phyloP scores from a whole-genome alignment of 2,113 vertebrate genomes.

The Saccopteryx bilineata region DNA sequence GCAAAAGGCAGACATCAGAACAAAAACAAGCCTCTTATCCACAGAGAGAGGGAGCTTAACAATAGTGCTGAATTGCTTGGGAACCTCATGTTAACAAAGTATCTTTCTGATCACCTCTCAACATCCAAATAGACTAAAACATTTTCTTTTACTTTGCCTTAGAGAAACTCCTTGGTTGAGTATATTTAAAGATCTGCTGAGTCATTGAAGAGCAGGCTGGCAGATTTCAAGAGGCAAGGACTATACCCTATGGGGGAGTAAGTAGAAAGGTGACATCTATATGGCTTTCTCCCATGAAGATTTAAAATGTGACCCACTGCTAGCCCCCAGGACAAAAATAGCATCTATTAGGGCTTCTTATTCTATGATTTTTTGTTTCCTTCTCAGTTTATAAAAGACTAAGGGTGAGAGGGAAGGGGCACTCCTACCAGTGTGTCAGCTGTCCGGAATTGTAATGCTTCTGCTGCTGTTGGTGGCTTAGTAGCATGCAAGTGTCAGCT shows the following conservation, averaged over 20 bases:
- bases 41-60: background rate
- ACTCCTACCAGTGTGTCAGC: background rate
- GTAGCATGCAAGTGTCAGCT: background rate
- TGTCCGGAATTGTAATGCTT: background rate
- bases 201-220: slow-evolving; percentile 71
- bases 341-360: slow-evolving; percentile 19
- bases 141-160: slow-evolving; percentile 45
- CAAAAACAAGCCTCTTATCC: slow-evolving; percentile 28
- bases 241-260: slow-evolving; percentile 50
- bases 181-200: slow-evolving; percentile 82
- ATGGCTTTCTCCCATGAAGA: slow-evolving; percentile 27
- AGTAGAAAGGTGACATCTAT: slow-evolving; percentile 59
- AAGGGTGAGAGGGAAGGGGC: background rate
- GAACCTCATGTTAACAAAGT: slow-evolving; percentile 43
- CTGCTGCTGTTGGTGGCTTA: background rate
- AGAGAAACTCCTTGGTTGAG: slow-evolving; percentile 48
- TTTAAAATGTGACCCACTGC: background rate
- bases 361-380: slow-evolving; percentile 44
- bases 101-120: slow-evolving; percentile 16
- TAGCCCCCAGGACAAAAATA: background rate
- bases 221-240: slow-evolving; percentile 55
- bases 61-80: slow-evolving; percentile 35
- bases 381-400: slow-evolving; percentile 39
- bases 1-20: slow-evolving; percentile 26
- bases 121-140: slow-evolving; percentile 52